These are phyloP conservation scores for Anguilla japonica DNA, from an alignment of 2,113 vertebrate species.

Conservation along the genomic window DNA sequence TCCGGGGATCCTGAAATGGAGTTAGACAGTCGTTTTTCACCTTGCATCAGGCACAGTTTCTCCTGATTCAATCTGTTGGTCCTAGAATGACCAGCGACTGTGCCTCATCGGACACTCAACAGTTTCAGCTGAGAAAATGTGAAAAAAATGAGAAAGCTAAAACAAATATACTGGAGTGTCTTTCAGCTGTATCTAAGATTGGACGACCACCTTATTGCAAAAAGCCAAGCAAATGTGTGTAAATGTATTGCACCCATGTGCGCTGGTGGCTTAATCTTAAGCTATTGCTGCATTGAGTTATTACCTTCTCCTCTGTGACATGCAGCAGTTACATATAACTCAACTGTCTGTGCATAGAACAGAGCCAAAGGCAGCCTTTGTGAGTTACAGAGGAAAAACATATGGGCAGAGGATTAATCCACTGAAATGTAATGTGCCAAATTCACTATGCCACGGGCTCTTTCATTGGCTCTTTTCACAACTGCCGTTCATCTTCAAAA, in stretches of 20 bases:
- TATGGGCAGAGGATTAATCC: conserved; percentile 2
- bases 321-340: neutral
- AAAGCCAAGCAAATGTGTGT: neutral
- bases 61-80: neutral
- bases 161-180: neutral
- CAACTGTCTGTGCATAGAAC: neutral
- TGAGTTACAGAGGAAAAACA: neutral
- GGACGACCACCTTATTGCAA: neutral
- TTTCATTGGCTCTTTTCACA: neutral
- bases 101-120: neutral
- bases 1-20: neutral
- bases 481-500: neutral
- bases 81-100: neutral
- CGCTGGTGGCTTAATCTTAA: neutral
- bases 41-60: neutral
- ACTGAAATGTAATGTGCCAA: neutral
- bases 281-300: neutral
- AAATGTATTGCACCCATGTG: neutral
- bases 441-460: neutral
- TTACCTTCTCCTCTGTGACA: neutral
- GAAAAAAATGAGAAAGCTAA: neutral
- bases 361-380: neutral
- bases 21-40: neutral
- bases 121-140: neutral
- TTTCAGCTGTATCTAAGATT: neutral